Conservation (phyloP, 1,140 invertebrate species). For the Hylyphantes graminicola region DNA sequence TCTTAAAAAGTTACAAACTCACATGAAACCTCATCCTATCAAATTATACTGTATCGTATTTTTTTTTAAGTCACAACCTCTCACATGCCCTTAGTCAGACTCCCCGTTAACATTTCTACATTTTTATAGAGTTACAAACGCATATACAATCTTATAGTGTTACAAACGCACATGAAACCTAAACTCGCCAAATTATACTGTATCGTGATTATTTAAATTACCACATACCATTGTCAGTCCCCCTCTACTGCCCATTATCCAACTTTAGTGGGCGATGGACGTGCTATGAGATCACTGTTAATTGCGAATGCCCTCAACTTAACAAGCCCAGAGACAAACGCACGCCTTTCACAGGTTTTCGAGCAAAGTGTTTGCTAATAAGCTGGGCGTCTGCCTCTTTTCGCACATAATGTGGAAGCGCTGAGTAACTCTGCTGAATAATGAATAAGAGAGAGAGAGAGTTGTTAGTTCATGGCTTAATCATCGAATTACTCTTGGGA, state of each 20-base stretch:
- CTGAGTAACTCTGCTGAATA: constrained; percentile 11
- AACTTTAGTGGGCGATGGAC: constrained; percentile 1
- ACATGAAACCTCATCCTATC: no score
- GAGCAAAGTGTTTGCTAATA: background rate
- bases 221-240: background rate
- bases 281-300: background rate
- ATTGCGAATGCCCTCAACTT: constrained; percentile 5
- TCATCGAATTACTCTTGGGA: background rate
- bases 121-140: no score
- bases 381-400: background rate
- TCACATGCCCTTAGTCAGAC: no score
- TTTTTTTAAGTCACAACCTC: no score
- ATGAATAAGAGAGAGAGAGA: background rate
- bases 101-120: no score
- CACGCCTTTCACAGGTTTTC: background rate
- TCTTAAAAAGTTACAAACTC: no score
- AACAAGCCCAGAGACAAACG: background rate
- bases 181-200: no score
- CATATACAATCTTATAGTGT: no score
- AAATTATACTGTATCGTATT: no score
- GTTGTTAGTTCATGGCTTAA: constrained; percentile 21
- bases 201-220: no score
- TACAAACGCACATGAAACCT: no score
- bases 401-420: background rate
- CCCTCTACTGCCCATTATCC: constrained; percentile 7